Evolutionary conservation across 2,113 vertebrate species (phyloP).

Genomic region (Platichthys flesus): DNA sequence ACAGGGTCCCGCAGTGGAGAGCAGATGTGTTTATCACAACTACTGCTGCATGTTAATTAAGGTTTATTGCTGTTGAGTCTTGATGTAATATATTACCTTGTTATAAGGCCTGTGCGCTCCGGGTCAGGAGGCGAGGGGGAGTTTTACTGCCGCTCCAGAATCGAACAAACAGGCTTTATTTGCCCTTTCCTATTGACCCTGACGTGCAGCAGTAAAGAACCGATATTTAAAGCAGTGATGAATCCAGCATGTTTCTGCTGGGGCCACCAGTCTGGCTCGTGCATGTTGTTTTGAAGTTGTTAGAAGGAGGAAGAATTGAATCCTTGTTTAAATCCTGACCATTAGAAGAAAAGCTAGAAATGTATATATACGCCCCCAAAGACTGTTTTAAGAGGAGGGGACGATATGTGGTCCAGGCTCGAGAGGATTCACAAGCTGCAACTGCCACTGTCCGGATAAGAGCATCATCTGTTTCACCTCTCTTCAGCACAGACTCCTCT

Average conservation of each 20-base stretch:
- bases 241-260: conserved; percentile 77
- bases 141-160: conserved; percentile 68
- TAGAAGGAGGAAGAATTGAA: conserved; percentile 65
- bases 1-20: conserved; percentile 15
- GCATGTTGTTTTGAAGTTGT: conserved; percentile 12
- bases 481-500: conserved; percentile 20
- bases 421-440: conserved; percentile 53
- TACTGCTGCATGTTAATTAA: conserved; percentile 34
- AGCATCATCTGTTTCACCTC: conserved; percentile 35
- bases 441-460: conserved; percentile 55
- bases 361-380: conserved; percentile 6
- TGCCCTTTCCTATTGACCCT: conserved; percentile 75
- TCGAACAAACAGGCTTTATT: conserved; percentile 76
- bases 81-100: conserved; percentile 38
- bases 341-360: conserved; percentile 67
- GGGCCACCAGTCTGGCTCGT: conserved; percentile 68
- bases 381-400: conserved; percentile 53
- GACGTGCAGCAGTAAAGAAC: conserved; percentile 74
- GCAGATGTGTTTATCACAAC: conserved; percentile 34
- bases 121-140: conserved; percentile 42
- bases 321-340: conserved; percentile 56
- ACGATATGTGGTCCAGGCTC: conserved; percentile 49
- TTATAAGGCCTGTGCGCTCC: conserved; percentile 40
- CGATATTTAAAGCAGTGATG: conserved; percentile 77
- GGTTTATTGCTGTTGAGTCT: conserved; percentile 33